These are phyloP conservation scores for Eremobia ochroleuca DNA, from an alignment of 2,888 invertebrate genomes.

Conservation along the genomic window DNA sequence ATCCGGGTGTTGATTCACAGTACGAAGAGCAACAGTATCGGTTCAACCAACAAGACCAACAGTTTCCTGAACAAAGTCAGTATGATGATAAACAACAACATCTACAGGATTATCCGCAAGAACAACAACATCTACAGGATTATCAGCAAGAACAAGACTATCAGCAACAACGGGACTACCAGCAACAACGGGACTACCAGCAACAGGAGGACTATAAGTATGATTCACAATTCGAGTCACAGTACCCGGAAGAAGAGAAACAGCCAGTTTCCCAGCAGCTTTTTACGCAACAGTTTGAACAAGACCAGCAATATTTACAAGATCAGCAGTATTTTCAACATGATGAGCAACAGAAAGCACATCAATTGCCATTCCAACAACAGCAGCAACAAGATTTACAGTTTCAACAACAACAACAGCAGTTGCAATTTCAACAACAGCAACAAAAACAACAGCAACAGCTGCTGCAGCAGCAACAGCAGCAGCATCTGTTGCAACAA, in stretches of 20 bases:
- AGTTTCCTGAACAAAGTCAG: slow-evolving; percentile 69
- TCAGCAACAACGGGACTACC: slow-evolving; percentile 62
- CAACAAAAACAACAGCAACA: slow-evolving; percentile 73
- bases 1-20: slow-evolving; percentile 78
- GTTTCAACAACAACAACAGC: slow-evolving; percentile 67
- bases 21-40: slow-evolving; percentile 74
- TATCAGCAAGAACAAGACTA: slow-evolving; percentile 63
- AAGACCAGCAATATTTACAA: slow-evolving; percentile 74
- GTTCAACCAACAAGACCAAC: slow-evolving; percentile 69
- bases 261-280: slow-evolving; percentile 70
- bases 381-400: slow-evolving; percentile 68
- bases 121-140: slow-evolving; percentile 49
- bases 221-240: slow-evolving; percentile 66
- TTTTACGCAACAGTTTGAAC: slow-evolving; percentile 71
- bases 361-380: slow-evolving; percentile 72
- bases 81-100: slow-evolving; percentile 68
- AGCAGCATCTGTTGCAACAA: slow-evolving; percentile 80
- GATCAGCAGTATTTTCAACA: slow-evolving; percentile 74
- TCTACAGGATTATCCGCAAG: slow-evolving; percentile 58
- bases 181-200: slow-evolving; percentile 59
- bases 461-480: slow-evolving; percentile 75
- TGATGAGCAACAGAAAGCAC: slow-evolving; percentile 71
- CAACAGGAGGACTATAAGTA: slow-evolving; percentile 64
- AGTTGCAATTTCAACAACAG: slow-evolving; percentile 71
- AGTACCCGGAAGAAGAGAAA: slow-evolving; percentile 72